phyloP scores from a whole-genome alignment of 1,140 invertebrate species.

The Nilaparvata lugens region DNA sequence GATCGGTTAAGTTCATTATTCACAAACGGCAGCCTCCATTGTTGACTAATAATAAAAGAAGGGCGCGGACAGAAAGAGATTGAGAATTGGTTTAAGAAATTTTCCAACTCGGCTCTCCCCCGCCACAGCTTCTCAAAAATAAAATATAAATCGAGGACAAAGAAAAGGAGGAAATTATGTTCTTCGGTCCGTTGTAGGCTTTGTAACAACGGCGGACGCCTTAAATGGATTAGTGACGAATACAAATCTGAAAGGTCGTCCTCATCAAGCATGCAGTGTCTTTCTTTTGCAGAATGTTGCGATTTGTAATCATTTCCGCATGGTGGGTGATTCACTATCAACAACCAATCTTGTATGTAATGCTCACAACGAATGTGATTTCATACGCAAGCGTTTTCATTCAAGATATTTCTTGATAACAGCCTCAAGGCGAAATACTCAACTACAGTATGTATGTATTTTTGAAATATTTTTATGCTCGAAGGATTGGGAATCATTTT shows the following conservation, averaged over 20 bases:
- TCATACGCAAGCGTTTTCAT: too few species aligned
- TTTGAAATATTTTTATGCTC: too few species aligned
- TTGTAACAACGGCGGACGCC: neutral
- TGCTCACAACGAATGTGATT: too few species aligned
- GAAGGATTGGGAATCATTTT: too few species aligned
- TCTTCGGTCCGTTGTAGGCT: neutral
- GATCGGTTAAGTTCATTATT: constrained; percentile 18
- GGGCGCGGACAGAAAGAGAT: neutral
- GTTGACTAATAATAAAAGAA: constrained; percentile 14
- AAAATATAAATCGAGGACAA: constrained; percentile 9
- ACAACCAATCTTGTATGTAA: too few species aligned
- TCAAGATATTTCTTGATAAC: too few species aligned
- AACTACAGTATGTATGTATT: too few species aligned
- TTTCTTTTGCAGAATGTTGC: too few species aligned
- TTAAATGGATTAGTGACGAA: neutral
- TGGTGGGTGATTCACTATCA: too few species aligned
- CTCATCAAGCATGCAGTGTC: too few species aligned
- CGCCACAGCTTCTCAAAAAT: neutral
- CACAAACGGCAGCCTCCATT: constrained; percentile 10
- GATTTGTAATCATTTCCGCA: too few species aligned
- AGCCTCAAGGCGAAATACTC: too few species aligned
- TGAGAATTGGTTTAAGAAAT: constrained; percentile 16
- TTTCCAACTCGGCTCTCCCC: neutral
- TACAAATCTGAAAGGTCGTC: neutral
- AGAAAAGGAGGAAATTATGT: constrained; percentile 13